These are phyloP conservation scores for Amblyopsis rosae DNA, from an alignment of 2,113 vertebrate genomes.

Conservation along the genomic window DNA sequence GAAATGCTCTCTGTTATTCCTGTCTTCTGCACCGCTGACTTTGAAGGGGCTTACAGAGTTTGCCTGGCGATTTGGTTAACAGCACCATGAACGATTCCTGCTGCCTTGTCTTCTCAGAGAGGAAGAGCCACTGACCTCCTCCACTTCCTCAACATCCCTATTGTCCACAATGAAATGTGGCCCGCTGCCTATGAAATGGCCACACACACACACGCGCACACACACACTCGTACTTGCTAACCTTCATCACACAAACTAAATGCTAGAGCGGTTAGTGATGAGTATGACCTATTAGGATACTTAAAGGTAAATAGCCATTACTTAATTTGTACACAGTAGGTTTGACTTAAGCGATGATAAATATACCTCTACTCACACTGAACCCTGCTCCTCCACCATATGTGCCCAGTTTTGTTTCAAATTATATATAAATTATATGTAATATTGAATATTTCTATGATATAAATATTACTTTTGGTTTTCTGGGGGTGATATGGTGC, in stretches of 20 bases:
- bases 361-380: too few species aligned
- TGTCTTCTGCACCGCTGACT: constrained; percentile 42
- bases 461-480: too few species aligned
- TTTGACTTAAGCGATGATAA: too few species aligned
- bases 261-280: constrained; percentile 23
- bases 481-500: neutral
- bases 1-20: constrained; percentile 51
- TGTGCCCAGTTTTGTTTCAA: too few species aligned
- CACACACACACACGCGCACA: neutral
- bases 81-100: constrained; percentile 27
- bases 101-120: constrained; percentile 41
- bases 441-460: too few species aligned
- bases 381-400: too few species aligned
- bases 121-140: constrained; percentile 58
- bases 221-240: neutral
- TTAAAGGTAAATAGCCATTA: too few species aligned
- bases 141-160: constrained; percentile 49
- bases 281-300: constrained; percentile 14
- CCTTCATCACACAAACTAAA: neutral
- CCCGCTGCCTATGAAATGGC: constrained; percentile 34
- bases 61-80: constrained; percentile 34
- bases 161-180: constrained; percentile 27
- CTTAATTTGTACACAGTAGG: too few species aligned
- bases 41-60: constrained; percentile 28
- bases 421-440: too few species aligned